A percentile compares a stretch with the other conserved stretches of the same genome.
These are phyloP conservation scores for Sebastes minor DNA, from an alignment of 2,797 vertebrate genomes.

Conservation along the genomic window DNA sequence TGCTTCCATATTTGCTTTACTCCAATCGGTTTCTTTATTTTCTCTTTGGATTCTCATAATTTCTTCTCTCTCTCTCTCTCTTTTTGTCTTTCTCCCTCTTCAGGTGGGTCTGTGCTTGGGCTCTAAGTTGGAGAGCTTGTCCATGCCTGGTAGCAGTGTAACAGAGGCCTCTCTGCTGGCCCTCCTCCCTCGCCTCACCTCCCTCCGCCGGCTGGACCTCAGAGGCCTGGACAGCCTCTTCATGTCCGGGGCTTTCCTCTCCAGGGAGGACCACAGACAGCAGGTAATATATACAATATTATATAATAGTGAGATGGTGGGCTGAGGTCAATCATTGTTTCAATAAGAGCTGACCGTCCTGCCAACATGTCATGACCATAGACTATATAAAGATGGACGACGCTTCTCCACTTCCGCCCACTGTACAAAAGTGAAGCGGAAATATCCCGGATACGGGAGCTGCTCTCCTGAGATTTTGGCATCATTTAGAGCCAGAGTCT, in stretches of 20 bases:
- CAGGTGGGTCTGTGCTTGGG: conserved; percentile 75
- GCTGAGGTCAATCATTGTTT: not conserved
- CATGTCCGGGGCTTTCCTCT: conserved; percentile 80
- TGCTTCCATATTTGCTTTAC: not conserved
- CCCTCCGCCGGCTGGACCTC: conserved; percentile 82
- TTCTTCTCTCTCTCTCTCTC: not conserved
- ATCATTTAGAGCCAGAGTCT: too few species aligned
- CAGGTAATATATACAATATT: conserved; percentile 49
- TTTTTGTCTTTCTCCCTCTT: not conserved
- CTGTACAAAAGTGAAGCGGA: too few species aligned
- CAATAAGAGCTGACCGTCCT: not conserved
- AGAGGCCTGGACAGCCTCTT: conserved; percentile 86
- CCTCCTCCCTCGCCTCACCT: conserved; percentile 79
- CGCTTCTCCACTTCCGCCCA: too few species aligned
- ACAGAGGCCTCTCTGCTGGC: conserved; percentile 79
- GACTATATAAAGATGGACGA: too few species aligned
- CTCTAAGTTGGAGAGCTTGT: conserved; percentile 75
- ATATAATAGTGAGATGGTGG: not conserved
- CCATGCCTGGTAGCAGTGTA: conserved; percentile 80
- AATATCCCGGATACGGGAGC: too few species aligned
- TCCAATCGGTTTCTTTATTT: not conserved
- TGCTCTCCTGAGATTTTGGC: too few species aligned
- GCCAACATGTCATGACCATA: not conserved
- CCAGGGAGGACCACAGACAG: conserved; percentile 76
- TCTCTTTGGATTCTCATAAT: too few species aligned